A percentile compares a stretch with the other conserved stretches of the same genome.
These are phyloP conservation scores for Ivindomyrus marchei DNA, from an alignment of 2,113 vertebrate species.

Conservation along the genomic window DNA sequence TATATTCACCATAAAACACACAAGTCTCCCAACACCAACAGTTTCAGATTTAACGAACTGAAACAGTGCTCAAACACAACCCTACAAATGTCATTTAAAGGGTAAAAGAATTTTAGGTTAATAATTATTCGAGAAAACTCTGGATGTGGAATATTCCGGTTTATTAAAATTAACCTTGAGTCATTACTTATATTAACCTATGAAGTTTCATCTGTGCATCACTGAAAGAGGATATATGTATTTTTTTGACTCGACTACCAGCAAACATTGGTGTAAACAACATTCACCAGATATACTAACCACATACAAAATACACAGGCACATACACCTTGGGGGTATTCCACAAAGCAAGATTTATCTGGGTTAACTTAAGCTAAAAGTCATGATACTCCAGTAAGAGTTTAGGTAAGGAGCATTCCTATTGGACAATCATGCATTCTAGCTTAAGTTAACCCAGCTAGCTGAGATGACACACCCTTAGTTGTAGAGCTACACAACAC, in stretches of 20 bases:
- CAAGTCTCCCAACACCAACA: conserved; percentile 53
- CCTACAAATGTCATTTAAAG: not conserved
- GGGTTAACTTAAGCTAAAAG: not conserved
- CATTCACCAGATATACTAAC: not conserved
- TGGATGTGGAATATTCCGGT: not conserved
- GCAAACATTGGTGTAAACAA: not conserved
- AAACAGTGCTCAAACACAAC: conserved; percentile 28
- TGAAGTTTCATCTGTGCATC: not conserved
- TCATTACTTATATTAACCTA: not conserved
- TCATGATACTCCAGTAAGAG: not conserved
- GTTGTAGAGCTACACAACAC: not conserved
- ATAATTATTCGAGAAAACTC: not conserved
- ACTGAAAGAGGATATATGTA: not conserved
- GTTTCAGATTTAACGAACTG: conserved; percentile 40
- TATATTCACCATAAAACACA: conserved; percentile 53
- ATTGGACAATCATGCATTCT: not conserved
- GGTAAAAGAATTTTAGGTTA: not conserved
- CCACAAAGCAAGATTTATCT: not conserved
- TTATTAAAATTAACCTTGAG: not conserved
- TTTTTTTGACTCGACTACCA: not conserved
- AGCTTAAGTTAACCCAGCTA: not conserved
- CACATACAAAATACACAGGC: not conserved
- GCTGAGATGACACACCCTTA: not conserved
- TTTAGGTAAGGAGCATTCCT: not conserved
- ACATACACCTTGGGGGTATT: not conserved